These are phyloP conservation scores for Oscheius sp. DNA, from an alignment of 2,888 invertebrate genomes.

Conservation along the genomic window DNA sequence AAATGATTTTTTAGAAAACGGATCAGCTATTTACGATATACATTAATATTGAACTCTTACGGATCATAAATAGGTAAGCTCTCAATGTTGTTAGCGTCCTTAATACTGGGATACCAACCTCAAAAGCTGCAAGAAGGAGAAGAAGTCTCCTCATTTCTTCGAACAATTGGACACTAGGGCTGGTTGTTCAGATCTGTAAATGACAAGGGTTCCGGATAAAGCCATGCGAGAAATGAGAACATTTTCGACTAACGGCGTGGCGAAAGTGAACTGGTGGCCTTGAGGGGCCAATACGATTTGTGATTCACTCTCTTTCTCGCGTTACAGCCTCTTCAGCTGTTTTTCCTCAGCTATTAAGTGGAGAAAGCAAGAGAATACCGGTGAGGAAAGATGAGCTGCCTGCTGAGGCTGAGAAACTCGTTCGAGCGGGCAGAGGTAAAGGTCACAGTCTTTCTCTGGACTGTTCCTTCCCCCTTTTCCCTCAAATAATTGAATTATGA, in stretches of 20 bases:
- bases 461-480: no score
- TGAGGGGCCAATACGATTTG: neutral
- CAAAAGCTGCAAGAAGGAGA: neutral
- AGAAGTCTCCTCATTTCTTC: neutral
- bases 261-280: slow-evolving; percentile 12
- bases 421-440: no score
- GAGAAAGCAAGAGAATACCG: slow-evolving; percentile 2
- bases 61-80: no score
- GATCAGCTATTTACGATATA: no score
- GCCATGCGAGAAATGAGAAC: neutral
- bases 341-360: slow-evolving; percentile 8
- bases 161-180: no score
- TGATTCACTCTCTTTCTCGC: slow-evolving; percentile 10
- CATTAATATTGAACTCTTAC: no score
- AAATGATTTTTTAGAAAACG: neutral
- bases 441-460: no score
- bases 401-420: neutral
- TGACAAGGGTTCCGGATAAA: neutral
- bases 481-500: no score
- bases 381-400: neutral
- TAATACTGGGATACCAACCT: neutral
- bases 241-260: slow-evolving; percentile 18
- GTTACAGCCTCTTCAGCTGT: slow-evolving; percentile 16
- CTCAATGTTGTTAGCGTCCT: no score
- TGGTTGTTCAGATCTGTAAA: no score